Evolutionary conservation across 1,140 invertebrate species (phyloP).

Genomic region (Ctenoplectra terminalis): DNA sequence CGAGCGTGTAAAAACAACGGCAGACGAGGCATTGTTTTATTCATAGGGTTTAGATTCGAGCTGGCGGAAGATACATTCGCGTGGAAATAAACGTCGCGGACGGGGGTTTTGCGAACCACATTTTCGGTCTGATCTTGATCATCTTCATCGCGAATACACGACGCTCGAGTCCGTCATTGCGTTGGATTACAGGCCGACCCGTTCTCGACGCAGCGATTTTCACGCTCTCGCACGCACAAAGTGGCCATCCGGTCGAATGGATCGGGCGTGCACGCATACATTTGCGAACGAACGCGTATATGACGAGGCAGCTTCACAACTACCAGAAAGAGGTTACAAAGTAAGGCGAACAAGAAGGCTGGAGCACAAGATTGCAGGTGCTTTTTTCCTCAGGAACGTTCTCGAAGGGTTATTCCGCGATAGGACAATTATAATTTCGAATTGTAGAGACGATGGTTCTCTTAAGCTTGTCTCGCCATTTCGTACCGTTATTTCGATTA

Average conservation of each 20-base stretch:
- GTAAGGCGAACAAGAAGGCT: conserved; percentile 8
- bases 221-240: conserved; percentile 66
- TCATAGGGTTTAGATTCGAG: not conserved
- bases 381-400: not conserved
- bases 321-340: conserved; percentile 1
- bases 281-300: not conserved
- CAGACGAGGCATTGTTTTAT: not conserved
- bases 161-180: conserved; percentile 56
- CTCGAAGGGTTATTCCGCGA: not conserved
- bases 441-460: not conserved
- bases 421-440: conserved; percentile 3
- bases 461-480: not conserved
- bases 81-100: not conserved
- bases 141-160: conserved; percentile 53
- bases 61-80: not conserved
- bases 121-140: conserved; percentile 37
- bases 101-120: not conserved
- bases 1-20: not conserved
- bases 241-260: conserved; percentile 43
- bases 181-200: conserved; percentile 60
- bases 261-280: conserved; percentile 41
- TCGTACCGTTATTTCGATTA: conserved; percentile 13
- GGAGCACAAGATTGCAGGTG: conserved; percentile 16
- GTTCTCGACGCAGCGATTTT: conserved; percentile 64
- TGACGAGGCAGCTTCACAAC: conserved; percentile 40